These are phyloP conservation scores for Enteromius mattozi DNA, from an alignment of 2,797 vertebrate species.

Conservation along the genomic window DNA sequence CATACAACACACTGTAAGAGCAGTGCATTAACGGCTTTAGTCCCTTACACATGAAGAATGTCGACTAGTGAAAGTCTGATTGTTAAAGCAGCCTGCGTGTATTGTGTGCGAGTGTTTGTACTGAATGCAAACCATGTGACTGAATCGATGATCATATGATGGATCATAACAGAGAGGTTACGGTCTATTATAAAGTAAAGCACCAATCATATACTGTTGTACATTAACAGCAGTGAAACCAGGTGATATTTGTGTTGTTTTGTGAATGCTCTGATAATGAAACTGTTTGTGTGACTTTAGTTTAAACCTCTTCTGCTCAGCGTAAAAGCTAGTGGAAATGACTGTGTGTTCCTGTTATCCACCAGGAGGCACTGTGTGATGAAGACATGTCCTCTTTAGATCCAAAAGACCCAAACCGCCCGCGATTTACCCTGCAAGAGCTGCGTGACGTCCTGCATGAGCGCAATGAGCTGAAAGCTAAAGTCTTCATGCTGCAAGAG, in stretches of 20 bases:
- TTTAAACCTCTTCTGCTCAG: background rate
- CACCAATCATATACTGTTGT: conserved; percentile 3
- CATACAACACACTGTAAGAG: background rate
- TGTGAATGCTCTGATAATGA: conserved; percentile 1
- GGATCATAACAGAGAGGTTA: background rate
- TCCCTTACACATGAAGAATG: background rate
- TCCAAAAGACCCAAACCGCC: conserved; percentile 91
- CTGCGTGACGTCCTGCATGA: conserved; percentile 96
- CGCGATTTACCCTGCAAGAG: conserved; percentile 96
- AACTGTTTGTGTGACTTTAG: background rate
- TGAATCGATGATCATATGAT: background rate
- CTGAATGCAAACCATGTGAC: conserved; percentile 12
- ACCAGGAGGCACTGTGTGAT: conserved; percentile 82
- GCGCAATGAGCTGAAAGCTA: conserved; percentile 95
- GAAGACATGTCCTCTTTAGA: conserved; percentile 80
- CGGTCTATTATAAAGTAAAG: background rate
- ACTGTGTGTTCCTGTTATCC: conserved; percentile 25
- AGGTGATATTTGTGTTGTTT: background rate
- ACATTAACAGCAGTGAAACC: background rate
- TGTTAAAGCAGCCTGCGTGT: conserved; percentile 1
- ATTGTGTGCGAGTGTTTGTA: conserved; percentile 7
- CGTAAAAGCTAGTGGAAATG: background rate
- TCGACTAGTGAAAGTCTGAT: background rate
- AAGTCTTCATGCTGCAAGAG: conserved; percentile 96
- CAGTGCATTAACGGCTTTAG: background rate